Percentiles rank a stretch among this genome's conserved stretches.
These are phyloP conservation scores for Temnothorax longispinosus DNA, from an alignment of 1,140 invertebrate species.

Conservation along the genomic window DNA sequence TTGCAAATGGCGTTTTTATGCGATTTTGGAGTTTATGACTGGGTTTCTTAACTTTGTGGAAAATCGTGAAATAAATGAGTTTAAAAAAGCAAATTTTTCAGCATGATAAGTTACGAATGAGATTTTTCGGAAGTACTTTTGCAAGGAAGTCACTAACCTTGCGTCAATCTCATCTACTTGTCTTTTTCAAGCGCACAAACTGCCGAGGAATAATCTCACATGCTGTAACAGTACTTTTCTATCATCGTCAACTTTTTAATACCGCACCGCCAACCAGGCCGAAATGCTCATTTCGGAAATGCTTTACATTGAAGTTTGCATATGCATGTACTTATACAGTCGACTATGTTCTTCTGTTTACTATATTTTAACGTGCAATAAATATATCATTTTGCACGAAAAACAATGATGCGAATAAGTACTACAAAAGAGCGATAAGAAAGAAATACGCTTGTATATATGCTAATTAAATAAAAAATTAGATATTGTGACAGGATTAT, in stretches of 20 bases:
- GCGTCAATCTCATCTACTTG: background rate
- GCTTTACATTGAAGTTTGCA: background rate
- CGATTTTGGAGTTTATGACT: background rate
- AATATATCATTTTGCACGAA: background rate
- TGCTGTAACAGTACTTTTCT: background rate
- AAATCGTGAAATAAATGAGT: background rate
- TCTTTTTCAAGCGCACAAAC: background rate
- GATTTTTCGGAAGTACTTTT: constrained; percentile 7
- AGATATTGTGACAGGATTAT: background rate
- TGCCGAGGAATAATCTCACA: constrained; percentile 19
- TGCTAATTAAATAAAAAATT: background rate
- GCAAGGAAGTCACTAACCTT: constrained; percentile 7
- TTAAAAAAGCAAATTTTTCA: constrained; percentile 9
- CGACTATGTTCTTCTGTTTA: background rate
- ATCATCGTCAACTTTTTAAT: constrained; percentile 24
- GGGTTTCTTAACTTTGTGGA: background rate
- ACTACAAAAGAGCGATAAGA: background rate
- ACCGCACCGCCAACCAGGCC: background rate
- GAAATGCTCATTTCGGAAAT: constrained; percentile 17
- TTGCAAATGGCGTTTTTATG: background rate
- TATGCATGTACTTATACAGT: background rate
- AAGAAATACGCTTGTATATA: too few species aligned
- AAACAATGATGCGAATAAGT: background rate
- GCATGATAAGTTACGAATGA: background rate
- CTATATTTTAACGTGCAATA: background rate